phyloP scores from a whole-genome alignment of 1,140 invertebrate genomes.

The Berghia stephanieae region DNA sequence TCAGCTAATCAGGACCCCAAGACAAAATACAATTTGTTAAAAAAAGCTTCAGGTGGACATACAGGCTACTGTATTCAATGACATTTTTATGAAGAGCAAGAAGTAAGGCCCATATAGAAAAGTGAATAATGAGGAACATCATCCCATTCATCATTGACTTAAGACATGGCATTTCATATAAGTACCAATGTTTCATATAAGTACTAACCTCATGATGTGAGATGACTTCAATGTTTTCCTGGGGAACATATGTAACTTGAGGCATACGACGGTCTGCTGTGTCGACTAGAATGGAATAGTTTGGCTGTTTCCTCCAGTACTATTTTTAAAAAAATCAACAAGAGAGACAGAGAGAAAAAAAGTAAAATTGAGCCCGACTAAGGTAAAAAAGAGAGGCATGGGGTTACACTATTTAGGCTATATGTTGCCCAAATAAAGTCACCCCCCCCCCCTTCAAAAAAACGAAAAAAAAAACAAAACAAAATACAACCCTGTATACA shows the following conservation, averaged over 20 bases:
- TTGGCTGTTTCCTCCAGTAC: conserved; percentile 61
- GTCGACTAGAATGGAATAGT: conserved; percentile 68
- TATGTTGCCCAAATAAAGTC: background rate
- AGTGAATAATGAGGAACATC: background rate
- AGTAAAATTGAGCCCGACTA: background rate
- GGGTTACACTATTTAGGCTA: background rate
- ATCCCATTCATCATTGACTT: background rate
- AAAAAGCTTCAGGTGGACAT: background rate
- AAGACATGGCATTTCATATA: background rate
- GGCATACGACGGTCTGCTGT: conserved; percentile 59
- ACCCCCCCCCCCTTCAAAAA: background rate
- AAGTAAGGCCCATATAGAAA: background rate
- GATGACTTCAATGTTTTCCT: conserved; percentile 66
- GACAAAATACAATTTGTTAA: no score
- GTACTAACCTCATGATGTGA: conserved; percentile 50
- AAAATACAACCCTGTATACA: no score
- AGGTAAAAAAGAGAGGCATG: background rate
- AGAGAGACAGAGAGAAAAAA: background rate
- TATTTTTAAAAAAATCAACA: conserved; percentile 29
- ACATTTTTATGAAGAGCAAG: background rate
- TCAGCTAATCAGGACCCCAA: no score
- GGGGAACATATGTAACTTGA: conserved; percentile 66
- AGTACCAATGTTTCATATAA: background rate
- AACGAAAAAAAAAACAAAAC: background rate
- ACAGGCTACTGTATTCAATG: background rate